Percentiles rank a stretch among this genome's conserved stretches.
Evolutionary conservation across 53 echinoderm and acorn worm species (phyloP).

Genomic region (Antedon mediterranea): DNA sequence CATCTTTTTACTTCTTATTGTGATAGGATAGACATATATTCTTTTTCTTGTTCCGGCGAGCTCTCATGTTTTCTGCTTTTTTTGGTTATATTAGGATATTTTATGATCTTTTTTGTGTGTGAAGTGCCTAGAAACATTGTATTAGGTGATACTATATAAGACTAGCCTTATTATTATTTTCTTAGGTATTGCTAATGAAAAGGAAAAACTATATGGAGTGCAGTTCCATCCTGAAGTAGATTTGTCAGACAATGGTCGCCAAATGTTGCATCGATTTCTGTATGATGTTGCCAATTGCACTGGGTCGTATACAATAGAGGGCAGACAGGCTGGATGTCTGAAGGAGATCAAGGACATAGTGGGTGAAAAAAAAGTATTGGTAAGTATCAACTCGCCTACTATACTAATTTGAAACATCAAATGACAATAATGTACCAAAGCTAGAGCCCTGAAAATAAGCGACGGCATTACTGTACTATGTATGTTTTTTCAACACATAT

Average conservation of each 20-base stretch:
- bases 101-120: too few species aligned
- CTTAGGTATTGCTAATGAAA: slow-evolving; percentile 83
- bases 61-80: background rate
- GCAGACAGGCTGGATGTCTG: slow-evolving; percentile 50
- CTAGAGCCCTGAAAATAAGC: too few species aligned
- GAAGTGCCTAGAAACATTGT: background rate
- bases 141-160: too few species aligned
- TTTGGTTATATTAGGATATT: too few species aligned
- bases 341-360: slow-evolving; percentile 54
- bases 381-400: slow-evolving; percentile 17
- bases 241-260: slow-evolving; percentile 66
- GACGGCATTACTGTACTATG: too few species aligned
- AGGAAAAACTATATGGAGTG: slow-evolving; percentile 60
- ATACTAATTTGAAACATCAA: too few species aligned
- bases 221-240: slow-evolving; percentile 97
- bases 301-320: slow-evolving; percentile 62
- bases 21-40: too few species aligned
- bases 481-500: too few species aligned
- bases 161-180: background rate
- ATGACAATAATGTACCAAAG: too few species aligned
- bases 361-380: slow-evolving; percentile 80
- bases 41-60: background rate
- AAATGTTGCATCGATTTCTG: slow-evolving; percentile 76
- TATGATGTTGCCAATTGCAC: slow-evolving; percentile 37
- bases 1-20: too few species aligned